Conservation (phyloP, 2,113 vertebrate species). For the Toxotes jaculatrix region DNA sequence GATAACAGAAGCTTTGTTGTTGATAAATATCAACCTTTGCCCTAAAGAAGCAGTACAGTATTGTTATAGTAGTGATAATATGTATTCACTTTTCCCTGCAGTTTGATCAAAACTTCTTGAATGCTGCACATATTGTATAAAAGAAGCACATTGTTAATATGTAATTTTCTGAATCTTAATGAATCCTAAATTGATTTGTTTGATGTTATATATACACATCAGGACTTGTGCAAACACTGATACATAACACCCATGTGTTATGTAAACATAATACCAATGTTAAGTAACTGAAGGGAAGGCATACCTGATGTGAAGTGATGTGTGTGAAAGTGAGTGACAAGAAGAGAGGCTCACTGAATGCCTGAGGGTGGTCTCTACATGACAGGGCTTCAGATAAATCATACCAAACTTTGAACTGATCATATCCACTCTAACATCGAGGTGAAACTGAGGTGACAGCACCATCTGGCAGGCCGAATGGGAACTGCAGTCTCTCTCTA, state of each 20-base stretch:
- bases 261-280: neutral
- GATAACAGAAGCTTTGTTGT: neutral
- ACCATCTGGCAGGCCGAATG: conserved; percentile 18
- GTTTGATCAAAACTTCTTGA: too few relatives aligned
- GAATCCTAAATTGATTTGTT: too few relatives aligned
- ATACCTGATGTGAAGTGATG: too few relatives aligned
- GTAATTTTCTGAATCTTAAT: too few relatives aligned
- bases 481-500: neutral
- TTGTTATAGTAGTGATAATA: neutral
- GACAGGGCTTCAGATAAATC: neutral
- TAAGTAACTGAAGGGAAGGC: neutral
- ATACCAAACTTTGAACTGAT: neutral
- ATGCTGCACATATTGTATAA: too few relatives aligned
- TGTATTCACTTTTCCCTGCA: too few relatives aligned
- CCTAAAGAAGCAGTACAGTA: neutral
- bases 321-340: neutral
- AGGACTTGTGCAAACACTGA: neutral
- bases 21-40: conserved; percentile 7
- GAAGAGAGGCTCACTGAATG: too few relatives aligned
- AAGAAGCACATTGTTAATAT: too few relatives aligned
- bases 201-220: neutral
- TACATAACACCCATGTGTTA: too few relatives aligned
- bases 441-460: conserved; percentile 15
- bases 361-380: neutral
- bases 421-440: too few relatives aligned